Base-by-base conservation (phyloP, 1,140 invertebrate species). In the Ridgeia piscesae region DNA sequence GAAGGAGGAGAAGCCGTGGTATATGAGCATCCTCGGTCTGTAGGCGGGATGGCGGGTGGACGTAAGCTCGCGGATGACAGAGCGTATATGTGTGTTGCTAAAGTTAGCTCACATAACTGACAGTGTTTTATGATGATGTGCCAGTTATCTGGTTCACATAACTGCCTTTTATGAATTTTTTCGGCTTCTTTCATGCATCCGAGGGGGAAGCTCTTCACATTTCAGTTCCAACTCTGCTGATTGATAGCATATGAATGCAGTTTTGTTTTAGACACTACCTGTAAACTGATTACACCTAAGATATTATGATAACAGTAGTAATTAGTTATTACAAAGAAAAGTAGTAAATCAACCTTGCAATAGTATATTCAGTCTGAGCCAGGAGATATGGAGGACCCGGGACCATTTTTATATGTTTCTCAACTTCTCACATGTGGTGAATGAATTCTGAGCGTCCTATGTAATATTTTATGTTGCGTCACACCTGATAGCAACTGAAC, bases 1-100 rank as follows among this genome's bases (percentile, higher is more conserved):
- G 34, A 27, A 91, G 27, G 89, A 91, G n/a, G 48, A 90, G 50
- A 48, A 92, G 92, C 48, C 90, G 89, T 89, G 89, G 92, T 92
- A 91, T 33, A 91, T 58, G 58, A 91, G n/a, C 27, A 77, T 92
- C 6, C 89, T 92, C 35, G 92, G 92, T 6, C 77, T 91, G 89
- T 90, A 42, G 89, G 17, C 35, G 35, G 89, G 34, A 4, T 89
- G 33, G 34, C 34, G 34, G 89, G 33, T 34, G 9, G 89, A 89
- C 89, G 33, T 33, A 33, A 4, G 33, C 4, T 6, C 34, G 89
- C 31, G 21, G 35, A 34, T 21, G 21, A 42, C 89, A 35, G 35
- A 17, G n/a, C 27, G 27, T 77, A 31, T 77, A 77, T 21, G 58
- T 14, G 14, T 77, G 11, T 27, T 77, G 48, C 48, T 50, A 21